Conservation (phyloP, 2,113 vertebrate genomes). For the Oryctolagus cuniculus region mOryCun1.1 NC_091442.1:115717001-115717500, state of each 20-base stretch:
- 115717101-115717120: neutral
- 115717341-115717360: neutral
- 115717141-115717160: neutral
- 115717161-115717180: accelerated
- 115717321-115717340: neutral
- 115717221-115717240: neutral
- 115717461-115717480: neutral
- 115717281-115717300: accelerated
- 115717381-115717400: neutral
- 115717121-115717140: neutral
- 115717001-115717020: neutral
- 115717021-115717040: neutral
- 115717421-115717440: neutral
- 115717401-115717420: neutral
- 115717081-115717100: neutral
- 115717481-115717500: neutral
- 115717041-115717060: neutral
- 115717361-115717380: neutral
- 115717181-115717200: neutral
- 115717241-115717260: neutral
- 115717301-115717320: too few relatives aligned
- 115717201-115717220: neutral
- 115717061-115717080: too few relatives aligned
- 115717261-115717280: neutral
- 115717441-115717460: neutral